A percentile compares a stretch with the other conserved stretches of the same genome.
phyloP scores from a whole-genome alignment of 2,113 vertebrate species.

The Zingel zingel region DNA sequence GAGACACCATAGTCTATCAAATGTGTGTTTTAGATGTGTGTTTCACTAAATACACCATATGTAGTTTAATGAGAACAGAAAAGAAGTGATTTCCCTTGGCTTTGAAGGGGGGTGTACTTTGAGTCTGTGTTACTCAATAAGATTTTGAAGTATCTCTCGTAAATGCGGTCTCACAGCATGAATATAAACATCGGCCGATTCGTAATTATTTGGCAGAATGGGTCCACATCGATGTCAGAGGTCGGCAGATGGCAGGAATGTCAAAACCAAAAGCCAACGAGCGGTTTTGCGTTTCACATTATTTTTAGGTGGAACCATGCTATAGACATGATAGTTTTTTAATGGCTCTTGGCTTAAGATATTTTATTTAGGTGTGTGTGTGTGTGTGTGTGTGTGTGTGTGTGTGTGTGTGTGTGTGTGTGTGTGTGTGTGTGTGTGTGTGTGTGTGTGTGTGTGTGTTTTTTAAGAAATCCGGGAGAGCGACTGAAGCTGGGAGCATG shows the following conservation, averaged over 20 bases:
- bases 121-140: not conserved
- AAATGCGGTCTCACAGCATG: not conserved
- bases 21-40: slow-evolving; percentile 26
- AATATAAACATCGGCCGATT: not conserved
- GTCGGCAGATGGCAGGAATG: not conserved
- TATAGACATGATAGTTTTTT: no score
- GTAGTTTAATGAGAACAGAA: slow-evolving; percentile 11
- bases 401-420: no score
- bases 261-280: not conserved
- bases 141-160: not conserved
- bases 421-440: no score
- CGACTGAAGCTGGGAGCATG: not conserved
- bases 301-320: not conserved
- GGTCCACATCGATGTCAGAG: not conserved
- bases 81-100: not conserved
- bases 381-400: no score
- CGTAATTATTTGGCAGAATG: not conserved
- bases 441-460: no score
- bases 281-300: not conserved
- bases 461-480: no score
- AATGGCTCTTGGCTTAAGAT: no score
- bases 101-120: not conserved
- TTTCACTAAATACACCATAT: slow-evolving; percentile 21
- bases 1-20: slow-evolving; percentile 27
- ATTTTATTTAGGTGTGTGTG: no score